phyloP scores from a whole-genome alignment of 2,113 vertebrate genomes.

The Equus quagga region DNA sequence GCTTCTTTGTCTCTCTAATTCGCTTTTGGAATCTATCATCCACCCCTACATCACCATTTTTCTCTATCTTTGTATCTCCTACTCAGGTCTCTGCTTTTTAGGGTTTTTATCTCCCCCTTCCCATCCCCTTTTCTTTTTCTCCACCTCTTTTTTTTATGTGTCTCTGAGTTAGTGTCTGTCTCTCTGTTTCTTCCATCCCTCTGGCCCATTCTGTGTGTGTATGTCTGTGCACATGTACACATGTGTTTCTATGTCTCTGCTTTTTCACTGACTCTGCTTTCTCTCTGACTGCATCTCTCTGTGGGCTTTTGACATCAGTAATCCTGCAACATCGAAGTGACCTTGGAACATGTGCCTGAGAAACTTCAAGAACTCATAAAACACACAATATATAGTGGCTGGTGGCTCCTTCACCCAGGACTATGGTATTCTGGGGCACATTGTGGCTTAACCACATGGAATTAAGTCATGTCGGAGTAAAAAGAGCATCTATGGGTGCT shows the following conservation, averaged over 20 bases:
- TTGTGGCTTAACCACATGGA: too few relatives aligned
- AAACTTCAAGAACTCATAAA: too few relatives aligned
- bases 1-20: neutral
- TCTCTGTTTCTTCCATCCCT: neutral
- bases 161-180: neutral
- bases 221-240: accelerated
- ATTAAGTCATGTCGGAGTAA: too few relatives aligned
- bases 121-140: neutral
- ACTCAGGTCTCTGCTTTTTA: neutral
- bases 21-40: neutral
- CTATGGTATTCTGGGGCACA: too few relatives aligned
- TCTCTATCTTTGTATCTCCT: accelerated
- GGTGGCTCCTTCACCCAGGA: too few relatives aligned
- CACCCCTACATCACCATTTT: neutral
- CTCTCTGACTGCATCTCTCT: neutral
- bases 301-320: too few relatives aligned
- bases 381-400: too few relatives aligned
- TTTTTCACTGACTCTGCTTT: neutral
- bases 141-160: neutral
- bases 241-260: neutral
- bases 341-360: too few relatives aligned
- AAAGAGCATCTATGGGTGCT: too few relatives aligned
- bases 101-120: neutral
- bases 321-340: too few relatives aligned
- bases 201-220: neutral